Base-by-base conservation (phyloP, 2,113 vertebrate genomes). In the Okapia johnstoni region DNA sequence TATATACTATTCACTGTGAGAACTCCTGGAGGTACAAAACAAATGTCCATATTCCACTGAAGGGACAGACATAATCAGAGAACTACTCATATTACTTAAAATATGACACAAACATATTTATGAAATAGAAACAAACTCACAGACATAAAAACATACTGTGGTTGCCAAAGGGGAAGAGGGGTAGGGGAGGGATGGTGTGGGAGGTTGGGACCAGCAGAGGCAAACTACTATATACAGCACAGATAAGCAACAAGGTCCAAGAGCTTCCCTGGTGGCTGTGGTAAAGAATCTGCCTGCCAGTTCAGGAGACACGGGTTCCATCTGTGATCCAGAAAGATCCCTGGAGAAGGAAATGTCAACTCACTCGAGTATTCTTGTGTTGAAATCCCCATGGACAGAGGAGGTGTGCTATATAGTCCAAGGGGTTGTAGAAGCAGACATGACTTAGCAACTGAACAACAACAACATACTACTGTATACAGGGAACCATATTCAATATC, bases 91-190 rank as follows among this genome's bases (percentile, higher is more conserved):
- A 15, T 26, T 14, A 46, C 12, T 6, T 76, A 46, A 28, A 76
- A 28, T 46, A 77, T 9, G 40, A 46, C 25, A 46, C 40, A 46
- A 28, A 77, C 0, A 0, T 28, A 16, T 46, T 46, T 77, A 26
- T 15, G 73, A 76, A 15, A 26, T 6, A 43, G 23, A 46, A 77
- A 26, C 25, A 46, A 25, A 77, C 14, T 28, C 43, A 46, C 40
- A 46, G 40, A 46, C 40, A 46, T 46, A 46, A 16, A 46, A 46
- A 16, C 73, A 28, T 15, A 77, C 73, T 46, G 73, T 5, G 73
- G 25, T 77, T 2, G 7, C 40, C 73, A 16, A 28, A 25, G 23
- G 1, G 23, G 3, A 6, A 73, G 66, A 40, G 36, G 66, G n/a
- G 19, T 36, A 23, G 5, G 10, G n/a, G n/a, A 73, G 40, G 25